phyloP scores from a whole-genome alignment of 2,888 invertebrate genomes.

The Lithophane leautieri region DNA sequence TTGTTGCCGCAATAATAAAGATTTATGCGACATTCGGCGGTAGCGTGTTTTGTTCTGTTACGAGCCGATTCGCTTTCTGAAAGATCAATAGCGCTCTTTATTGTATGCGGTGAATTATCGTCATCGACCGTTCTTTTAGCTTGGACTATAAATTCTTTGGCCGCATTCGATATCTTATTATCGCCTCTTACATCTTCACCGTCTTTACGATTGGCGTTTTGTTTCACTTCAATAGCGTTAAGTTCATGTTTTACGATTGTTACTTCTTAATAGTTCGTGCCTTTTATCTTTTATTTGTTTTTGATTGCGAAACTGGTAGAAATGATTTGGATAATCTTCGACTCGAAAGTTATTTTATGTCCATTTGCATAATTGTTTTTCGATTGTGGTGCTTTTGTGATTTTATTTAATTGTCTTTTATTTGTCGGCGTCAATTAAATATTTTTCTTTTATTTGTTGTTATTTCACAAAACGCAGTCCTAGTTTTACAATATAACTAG shows the following conservation, averaged over 20 bases:
- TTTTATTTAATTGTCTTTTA: slow-evolving; percentile 26
- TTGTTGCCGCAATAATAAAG: slow-evolving; percentile 90
- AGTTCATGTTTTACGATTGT: slow-evolving; percentile 69
- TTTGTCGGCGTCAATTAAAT: slow-evolving; percentile 4
- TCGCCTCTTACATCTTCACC: slow-evolving; percentile 85
- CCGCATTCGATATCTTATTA: slow-evolving; percentile 84
- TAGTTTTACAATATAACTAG: not conserved
- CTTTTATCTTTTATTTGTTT: slow-evolving; percentile 58
- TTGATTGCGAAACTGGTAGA: slow-evolving; percentile 46
- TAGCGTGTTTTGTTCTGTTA: slow-evolving; percentile 90
- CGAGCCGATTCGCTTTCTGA: slow-evolving; percentile 89
- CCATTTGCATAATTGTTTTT: slow-evolving; percentile 49
- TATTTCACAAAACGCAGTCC: not conserved
- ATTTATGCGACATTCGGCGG: slow-evolving; percentile 90
- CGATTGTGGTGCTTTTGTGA: slow-evolving; percentile 21
- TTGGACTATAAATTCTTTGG: slow-evolving; percentile 82
- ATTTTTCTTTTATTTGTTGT: slow-evolving; percentile 11
- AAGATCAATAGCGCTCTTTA: slow-evolving; percentile 89
- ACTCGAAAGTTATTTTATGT: slow-evolving; percentile 22
- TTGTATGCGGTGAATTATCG: slow-evolving; percentile 87
- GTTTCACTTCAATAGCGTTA: slow-evolving; percentile 71
- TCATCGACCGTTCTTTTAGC: slow-evolving; percentile 83
- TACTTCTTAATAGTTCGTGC: slow-evolving; percentile 61
- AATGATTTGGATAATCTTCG: slow-evolving; percentile 35
- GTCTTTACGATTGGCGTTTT: slow-evolving; percentile 76